Evolutionary conservation across 1,140 invertebrate genomes (phyloP).

Genomic region (Formica selysi): DNA sequence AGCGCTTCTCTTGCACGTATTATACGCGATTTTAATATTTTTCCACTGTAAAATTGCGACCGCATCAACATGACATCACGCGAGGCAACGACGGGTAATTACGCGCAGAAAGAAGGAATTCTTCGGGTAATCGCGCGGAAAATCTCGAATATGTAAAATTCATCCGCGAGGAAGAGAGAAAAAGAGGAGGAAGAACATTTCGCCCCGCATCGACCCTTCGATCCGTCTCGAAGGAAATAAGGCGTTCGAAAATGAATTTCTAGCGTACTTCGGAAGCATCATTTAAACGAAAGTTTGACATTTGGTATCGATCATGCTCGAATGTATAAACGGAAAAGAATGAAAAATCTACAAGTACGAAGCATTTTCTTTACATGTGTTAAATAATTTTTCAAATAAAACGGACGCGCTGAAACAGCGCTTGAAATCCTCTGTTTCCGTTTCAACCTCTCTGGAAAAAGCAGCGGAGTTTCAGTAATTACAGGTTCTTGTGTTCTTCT

Average conservation of each 20-base stretch:
- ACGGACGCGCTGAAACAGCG: background rate
- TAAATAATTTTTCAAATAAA: constrained; percentile 16
- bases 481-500: constrained; percentile 31
- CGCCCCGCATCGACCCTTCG: constrained; percentile 21
- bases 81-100: constrained; percentile 41
- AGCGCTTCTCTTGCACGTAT: background rate
- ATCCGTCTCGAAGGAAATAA: constrained; percentile 38
- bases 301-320: background rate
- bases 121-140: constrained; percentile 52
- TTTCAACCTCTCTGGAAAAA: background rate
- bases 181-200: background rate
- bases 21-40: constrained; percentile 28
- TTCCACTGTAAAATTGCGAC: constrained; percentile 19
- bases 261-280: background rate
- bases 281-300: background rate
- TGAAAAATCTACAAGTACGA: too few relatives aligned
- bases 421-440: background rate
- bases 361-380: background rate
- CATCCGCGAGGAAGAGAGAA: background rate
- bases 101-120: constrained; percentile 55
- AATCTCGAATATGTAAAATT: constrained; percentile 58
- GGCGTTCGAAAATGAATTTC: constrained; percentile 39
- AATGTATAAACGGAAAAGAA: too few relatives aligned
- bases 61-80: constrained; percentile 48
- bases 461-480: constrained; percentile 31